Conservation (phyloP, 2,888 invertebrate genomes). For the Epistrophe eligans region DNA sequence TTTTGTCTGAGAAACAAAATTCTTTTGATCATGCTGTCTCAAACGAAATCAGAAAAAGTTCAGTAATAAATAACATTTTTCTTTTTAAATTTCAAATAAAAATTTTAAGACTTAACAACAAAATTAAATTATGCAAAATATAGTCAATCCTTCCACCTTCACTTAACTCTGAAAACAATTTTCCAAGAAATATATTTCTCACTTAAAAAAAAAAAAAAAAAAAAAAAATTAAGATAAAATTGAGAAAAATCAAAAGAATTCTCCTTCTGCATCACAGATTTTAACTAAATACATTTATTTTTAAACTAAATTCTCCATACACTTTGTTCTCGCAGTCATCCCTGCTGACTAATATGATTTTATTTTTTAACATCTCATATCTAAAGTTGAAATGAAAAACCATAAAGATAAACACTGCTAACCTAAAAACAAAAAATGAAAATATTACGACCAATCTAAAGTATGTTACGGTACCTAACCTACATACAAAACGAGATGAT, state of each 20-base stretch:
- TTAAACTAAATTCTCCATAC: conserved; percentile 13
- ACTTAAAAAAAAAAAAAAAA: neutral
- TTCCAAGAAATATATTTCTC: neutral
- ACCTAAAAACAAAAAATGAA: conserved; percentile 31
- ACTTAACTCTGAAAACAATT: neutral
- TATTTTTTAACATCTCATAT: neutral
- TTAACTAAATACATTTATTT: conserved; percentile 68
- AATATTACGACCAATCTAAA: conserved; percentile 53
- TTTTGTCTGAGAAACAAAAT: no score
- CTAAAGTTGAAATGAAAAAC: conserved; percentile 17
- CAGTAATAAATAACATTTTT: no score
- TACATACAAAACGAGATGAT: conserved; percentile 40
- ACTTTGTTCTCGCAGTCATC: conserved; percentile 1
- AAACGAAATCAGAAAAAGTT: no score
- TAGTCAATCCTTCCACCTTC: neutral
- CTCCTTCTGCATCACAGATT: conserved; percentile 28
- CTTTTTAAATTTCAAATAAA: neutral
- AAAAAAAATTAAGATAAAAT: neutral
- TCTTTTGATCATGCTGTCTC: no score
- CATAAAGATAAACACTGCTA: conserved; percentile 21
- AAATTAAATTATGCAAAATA: neutral
- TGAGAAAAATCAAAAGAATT: conserved; percentile 16
- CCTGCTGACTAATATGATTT: neutral
- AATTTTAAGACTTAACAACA: neutral
- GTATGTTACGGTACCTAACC: conserved; percentile 26